A percentile compares a stretch with the other conserved stretches of the same genome.
Evolutionary conservation across 1,140 invertebrate genomes (phyloP).

Genomic region (Heliconius nattereri): DNA sequence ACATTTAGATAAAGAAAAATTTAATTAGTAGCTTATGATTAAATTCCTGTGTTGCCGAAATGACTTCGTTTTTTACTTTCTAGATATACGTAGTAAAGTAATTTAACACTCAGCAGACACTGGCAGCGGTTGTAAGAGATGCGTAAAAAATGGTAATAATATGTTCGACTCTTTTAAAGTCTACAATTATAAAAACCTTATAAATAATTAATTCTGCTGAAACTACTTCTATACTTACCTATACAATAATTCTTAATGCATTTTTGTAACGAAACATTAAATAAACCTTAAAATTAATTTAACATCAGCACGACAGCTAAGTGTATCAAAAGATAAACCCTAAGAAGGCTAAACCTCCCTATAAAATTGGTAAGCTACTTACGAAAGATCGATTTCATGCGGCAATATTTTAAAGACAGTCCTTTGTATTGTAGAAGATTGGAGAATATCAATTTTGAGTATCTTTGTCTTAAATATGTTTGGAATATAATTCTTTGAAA

Average conservation of each 20-base stretch:
- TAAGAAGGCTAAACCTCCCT: conserved; percentile 59
- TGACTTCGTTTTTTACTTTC: too few relatives aligned
- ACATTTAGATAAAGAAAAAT: too few relatives aligned
- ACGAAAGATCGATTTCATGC: conserved; percentile 67
- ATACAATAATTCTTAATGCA: background rate
- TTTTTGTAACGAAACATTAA: conserved; percentile 4
- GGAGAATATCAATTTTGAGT: conserved; percentile 27
- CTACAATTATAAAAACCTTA: too few relatives aligned
- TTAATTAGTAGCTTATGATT: too few relatives aligned
- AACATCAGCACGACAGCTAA: conserved; percentile 30
- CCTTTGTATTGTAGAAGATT: conserved; percentile 40
- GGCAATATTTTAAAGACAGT: conserved; percentile 65
- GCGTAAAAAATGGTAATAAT: too few relatives aligned
- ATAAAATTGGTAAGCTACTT: conserved; percentile 77
- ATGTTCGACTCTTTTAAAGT: too few relatives aligned
- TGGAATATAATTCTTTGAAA: background rate
- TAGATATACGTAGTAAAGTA: too few relatives aligned
- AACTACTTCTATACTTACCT: too few relatives aligned
- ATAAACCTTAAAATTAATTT: conserved; percentile 31
- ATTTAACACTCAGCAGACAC: too few relatives aligned
- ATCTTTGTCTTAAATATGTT: conserved; percentile 19
- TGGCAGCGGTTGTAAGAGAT: too few relatives aligned
- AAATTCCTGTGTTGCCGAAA: too few relatives aligned
- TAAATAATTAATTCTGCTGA: too few relatives aligned
- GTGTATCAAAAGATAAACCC: conserved; percentile 45